Base-by-base conservation (phyloP, 2,797 vertebrate species). In the Poeciliopsis presidionis region DNA sequence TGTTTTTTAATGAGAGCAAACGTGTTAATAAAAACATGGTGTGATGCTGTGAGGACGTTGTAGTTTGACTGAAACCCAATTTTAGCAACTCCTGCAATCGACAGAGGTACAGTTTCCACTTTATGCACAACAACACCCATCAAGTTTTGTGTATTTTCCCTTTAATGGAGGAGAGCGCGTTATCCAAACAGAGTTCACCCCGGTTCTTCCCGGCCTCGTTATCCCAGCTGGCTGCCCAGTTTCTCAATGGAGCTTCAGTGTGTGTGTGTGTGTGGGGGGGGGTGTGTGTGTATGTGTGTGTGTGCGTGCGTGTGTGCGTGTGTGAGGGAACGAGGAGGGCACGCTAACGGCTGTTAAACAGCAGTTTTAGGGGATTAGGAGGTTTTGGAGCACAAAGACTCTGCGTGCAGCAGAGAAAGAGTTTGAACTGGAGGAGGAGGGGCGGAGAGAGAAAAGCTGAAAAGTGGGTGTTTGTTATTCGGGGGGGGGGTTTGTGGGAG, bases 361-460 rank as follows among this genome's bases (percentile, higher is more conserved):
- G 92, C 91, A 92, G 93, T 95, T 95, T 95, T 95, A 93, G 90
- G 85, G 93, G 95, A 96, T 96, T 96, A 95, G 92, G 90, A 86
- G 78, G 79, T 90, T 89, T 87, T 90, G 88, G 59, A 93, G 82
- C 90, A 96, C 94, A 95, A 96, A 95, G 94, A 88, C 91, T 90
- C 90, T 79, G 87, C 84, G 45, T 88, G 88, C 89, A 90, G 91
- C 90, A 86, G 85, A 86, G 84, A 90, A 86, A 85, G 75, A 89
- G 88, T 88, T 85, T 83, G 85, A 86, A 84, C 81, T 81, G 55
- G 25, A 69, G 76, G 80, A 78, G 83, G 81, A 86, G 70, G 78
- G 81, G 78, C 74, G 41, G 63, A 84, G 63, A 80, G 75, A 25
- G 63, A 74, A 45, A 74, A 74, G 65, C 77, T 81, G 84, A 65